Evolutionary conservation across 2,888 invertebrate genomes (phyloP), one percentile per base, ranked within the genome.

Genomic region (Hirtodrosophila cameraria): DNA sequence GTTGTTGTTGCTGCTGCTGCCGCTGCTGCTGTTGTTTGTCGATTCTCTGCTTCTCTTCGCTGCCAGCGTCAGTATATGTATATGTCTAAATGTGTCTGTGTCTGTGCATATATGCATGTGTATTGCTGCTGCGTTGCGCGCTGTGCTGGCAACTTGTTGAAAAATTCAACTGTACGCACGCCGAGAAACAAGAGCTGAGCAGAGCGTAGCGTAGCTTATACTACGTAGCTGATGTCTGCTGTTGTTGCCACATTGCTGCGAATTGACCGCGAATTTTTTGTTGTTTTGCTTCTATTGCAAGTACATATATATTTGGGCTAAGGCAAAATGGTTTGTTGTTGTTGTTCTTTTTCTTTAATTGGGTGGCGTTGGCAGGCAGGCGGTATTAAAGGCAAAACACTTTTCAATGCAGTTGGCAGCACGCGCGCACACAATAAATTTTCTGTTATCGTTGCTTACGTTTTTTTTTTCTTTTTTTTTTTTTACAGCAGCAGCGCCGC

Each of bases 61-160:
- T 42, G 2, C 23, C 6, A 59, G 27, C 39, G 15, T 68, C 30
- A 53, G 30, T 16, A 8, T 38, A 6, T 28, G 12, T 15, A 6
- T 62, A 13, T 30, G 13, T 25, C n/a, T 28, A 18, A n/a, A 4
- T 36, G 18, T 39, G 33, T 31, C 15, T 67, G 52, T 38, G 55
- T 57, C 41, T 39, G 36, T 55, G 45, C 42, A 43, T 27, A 11
- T 41, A 25, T 48, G 52, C 43, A 6, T 41, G 15, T 48, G 42
- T 53, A 48, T 63, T 55, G 65, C 45, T 61, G 61, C 61, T 66
- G 76, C 83, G 71, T 85, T 78, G 62, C 83, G 83, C 83, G 75
- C 80, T 86, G 83, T 81, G 79, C 84, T 78, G 84, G 84, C 80
- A 80, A 80, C 80, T 80, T 80, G 80, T 80, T 80, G 80, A 80